phyloP scores from a whole-genome alignment of 2,888 invertebrate genomes.

The Scaptodrosophila latifasciaeformis region DNA sequence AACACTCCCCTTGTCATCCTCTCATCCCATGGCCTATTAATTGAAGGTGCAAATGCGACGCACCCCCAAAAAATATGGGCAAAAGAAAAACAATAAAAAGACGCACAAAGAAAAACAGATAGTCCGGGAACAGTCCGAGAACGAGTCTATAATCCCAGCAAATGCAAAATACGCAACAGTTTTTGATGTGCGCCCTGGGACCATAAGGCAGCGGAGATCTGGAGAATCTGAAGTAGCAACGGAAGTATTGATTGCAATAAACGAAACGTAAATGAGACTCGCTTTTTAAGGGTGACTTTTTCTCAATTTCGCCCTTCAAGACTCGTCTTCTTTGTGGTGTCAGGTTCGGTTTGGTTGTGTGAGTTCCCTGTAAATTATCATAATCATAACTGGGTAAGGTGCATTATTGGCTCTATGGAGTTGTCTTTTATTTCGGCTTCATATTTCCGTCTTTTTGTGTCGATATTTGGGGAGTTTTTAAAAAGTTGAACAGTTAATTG shows the following conservation, averaged over 20 bases:
- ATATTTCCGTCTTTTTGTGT: slow-evolving; percentile 2
- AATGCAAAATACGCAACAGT: slow-evolving; percentile 66
- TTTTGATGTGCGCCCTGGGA: slow-evolving; percentile 64
- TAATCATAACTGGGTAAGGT: slow-evolving; percentile 52
- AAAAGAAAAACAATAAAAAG: slow-evolving; percentile 55
- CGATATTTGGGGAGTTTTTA: slow-evolving; percentile 54
- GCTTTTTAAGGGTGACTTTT: slow-evolving; percentile 32
- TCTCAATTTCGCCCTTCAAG: slow-evolving; percentile 32
- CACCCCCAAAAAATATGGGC: slow-evolving; percentile 53
- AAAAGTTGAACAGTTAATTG: slow-evolving; percentile 35
- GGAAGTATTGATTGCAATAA: slow-evolving; percentile 47
- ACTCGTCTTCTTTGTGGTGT: slow-evolving; percentile 17
- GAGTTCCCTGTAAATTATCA: slow-evolving; percentile 49
- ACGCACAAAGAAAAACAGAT: slow-evolving; percentile 9
- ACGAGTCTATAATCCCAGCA: slow-evolving; percentile 11
- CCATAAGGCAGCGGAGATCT: too few relatives aligned
- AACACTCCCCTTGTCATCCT: slow-evolving; percentile 14
- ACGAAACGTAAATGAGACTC: slow-evolving; percentile 41
- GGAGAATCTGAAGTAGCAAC: slow-evolving; percentile 6
- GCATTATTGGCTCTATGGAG: slow-evolving; percentile 25
- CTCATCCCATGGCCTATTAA: slow-evolving; percentile 40
- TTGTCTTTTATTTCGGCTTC: slow-evolving; percentile 1
- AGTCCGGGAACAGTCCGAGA: slow-evolving; percentile 4
- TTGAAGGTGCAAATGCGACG: slow-evolving; percentile 68
- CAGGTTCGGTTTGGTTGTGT: slow-evolving; percentile 26